Conservation (phyloP, 2,113 vertebrate species). For the Meriones unguiculatus region DNA sequence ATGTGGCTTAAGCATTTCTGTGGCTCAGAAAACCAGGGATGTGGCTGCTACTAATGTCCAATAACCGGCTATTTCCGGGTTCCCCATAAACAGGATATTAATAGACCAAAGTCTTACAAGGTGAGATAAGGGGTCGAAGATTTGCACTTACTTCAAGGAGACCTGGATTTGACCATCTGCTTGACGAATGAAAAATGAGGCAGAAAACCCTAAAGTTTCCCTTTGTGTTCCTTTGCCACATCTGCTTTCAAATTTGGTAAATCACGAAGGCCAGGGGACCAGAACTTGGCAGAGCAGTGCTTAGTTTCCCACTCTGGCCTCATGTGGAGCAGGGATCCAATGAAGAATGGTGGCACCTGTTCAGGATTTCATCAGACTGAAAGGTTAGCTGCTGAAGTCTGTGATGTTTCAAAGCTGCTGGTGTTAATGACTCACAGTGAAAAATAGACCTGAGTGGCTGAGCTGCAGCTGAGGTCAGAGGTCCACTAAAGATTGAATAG, state of each 20-base stretch:
- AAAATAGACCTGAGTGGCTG: not conserved
- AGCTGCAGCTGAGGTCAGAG: not conserved
- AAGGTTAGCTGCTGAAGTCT: not conserved
- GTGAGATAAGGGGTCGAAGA: not conserved
- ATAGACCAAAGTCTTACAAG: not conserved
- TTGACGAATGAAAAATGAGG: not conserved
- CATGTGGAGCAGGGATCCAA: not conserved
- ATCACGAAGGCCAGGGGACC: not conserved
- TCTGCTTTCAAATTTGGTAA: constrained; percentile 24
- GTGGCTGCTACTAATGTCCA: not conserved
- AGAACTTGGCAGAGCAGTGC: not conserved
- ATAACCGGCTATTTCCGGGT: not conserved
- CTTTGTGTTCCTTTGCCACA: not conserved
- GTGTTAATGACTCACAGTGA: not conserved
- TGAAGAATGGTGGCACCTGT: not conserved
- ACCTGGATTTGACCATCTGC: not conserved
- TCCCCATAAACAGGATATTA: not conserved
- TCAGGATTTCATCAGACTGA: not conserved
- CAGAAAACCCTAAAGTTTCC: not conserved
- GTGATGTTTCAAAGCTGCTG: not conserved
- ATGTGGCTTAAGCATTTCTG: not conserved
- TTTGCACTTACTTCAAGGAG: not conserved
- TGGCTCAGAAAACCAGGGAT: not conserved
- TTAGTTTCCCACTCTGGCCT: not conserved
- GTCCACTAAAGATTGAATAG: not conserved